These are phyloP conservation scores for Lithophane semibrunnea DNA, from an alignment of 2,888 invertebrate species.

Conservation along the genomic window DNA sequence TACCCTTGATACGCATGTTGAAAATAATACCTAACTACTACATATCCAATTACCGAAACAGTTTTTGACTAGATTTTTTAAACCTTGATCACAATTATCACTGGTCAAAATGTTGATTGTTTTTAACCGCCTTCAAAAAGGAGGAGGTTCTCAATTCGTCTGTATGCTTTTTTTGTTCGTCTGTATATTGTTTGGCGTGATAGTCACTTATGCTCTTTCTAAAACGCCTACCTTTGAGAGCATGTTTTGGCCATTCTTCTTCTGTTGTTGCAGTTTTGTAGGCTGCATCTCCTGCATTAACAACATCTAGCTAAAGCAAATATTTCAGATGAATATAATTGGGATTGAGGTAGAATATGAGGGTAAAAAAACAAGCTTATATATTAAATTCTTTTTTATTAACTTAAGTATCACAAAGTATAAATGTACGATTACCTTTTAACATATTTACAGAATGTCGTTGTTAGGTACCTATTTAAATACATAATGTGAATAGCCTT, in stretches of 20 bases:
- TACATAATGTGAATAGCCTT: constrained; percentile 34
- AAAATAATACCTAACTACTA: not conserved
- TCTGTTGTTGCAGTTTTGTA: not conserved
- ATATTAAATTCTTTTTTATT: constrained; percentile 68
- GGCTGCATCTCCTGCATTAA: not conserved
- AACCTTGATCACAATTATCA: not conserved
- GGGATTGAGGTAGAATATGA: no score
- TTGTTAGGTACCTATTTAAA: constrained; percentile 45
- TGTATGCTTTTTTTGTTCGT: no score
- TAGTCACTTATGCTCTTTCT: not conserved
- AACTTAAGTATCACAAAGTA: constrained; percentile 78
- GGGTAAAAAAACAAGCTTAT: constrained; percentile 32
- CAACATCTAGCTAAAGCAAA: not conserved
- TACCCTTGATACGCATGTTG: not conserved
- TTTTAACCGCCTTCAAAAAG: no score
- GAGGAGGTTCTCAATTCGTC: no score
- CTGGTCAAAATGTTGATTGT: not conserved
- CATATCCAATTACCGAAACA: not conserved
- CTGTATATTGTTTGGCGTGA: not conserved
- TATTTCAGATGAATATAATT: not conserved
- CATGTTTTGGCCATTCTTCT: not conserved
- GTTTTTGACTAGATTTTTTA: not conserved
- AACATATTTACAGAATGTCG: constrained; percentile 66
- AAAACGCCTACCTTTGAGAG: not conserved
- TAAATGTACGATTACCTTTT: constrained; percentile 63